These are phyloP conservation scores for Oncorhynchus tshawytscha DNA, from an alignment of 2,113 vertebrate genomes.

Conservation along the genomic window DNA sequence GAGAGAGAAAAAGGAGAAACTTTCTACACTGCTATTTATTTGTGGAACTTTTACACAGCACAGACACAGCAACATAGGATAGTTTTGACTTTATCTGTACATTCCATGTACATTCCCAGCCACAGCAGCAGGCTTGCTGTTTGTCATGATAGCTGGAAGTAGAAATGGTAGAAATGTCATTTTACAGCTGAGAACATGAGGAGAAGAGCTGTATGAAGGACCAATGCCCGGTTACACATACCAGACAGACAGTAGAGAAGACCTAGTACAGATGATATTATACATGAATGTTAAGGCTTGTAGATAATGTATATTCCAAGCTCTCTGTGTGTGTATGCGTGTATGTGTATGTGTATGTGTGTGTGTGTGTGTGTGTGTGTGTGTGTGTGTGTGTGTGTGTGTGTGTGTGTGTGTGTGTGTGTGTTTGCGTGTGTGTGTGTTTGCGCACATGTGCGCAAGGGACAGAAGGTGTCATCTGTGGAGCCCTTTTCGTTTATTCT, in stretches of 20 bases:
- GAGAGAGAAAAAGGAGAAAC: constrained; percentile 20
- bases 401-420: neutral
- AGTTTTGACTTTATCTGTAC: neutral
- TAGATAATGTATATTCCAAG: too few relatives aligned
- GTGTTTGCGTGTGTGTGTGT: neutral
- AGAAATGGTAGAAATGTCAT: neutral
- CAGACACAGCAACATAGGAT: neutral
- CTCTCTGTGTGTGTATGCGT: neutral
- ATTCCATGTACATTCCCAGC: constrained; percentile 1
- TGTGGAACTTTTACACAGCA: constrained; percentile 5
- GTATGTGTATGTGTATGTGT: neutral
- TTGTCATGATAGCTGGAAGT: neutral
- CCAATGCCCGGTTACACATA: neutral
- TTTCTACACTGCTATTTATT: constrained; percentile 14
- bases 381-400: neutral
- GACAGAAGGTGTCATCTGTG: constrained; percentile 17
- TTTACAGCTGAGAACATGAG: neutral
- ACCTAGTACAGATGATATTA: too few relatives aligned
- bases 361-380: neutral
- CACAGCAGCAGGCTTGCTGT: neutral
- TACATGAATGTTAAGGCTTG: too few relatives aligned
- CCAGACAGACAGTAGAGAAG: neutral
- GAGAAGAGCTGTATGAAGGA: neutral
- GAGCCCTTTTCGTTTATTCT: constrained; percentile 38
- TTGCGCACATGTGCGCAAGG: neutral